Percentiles rank a stretch among this genome's conserved stretches.
Evolutionary conservation across 2,113 vertebrate species (phyloP).

Genomic region (Chiloscyllium plagiosum): DNA sequence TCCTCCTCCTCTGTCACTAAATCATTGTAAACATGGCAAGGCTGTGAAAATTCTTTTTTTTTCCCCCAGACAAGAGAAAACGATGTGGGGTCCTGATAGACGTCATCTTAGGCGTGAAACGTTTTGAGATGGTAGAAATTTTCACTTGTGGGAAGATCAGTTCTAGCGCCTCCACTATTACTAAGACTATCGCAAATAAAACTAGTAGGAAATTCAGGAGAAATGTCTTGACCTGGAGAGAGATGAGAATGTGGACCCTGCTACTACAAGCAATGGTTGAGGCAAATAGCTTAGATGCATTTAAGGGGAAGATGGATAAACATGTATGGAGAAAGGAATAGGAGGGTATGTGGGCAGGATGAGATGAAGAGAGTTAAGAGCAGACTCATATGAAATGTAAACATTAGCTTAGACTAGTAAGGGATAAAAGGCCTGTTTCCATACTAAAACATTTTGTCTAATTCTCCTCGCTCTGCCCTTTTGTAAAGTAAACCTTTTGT

Average conservation of each 20-base stretch:
- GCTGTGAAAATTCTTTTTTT: background rate
- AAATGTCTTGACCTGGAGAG: background rate
- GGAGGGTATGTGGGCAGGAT: background rate
- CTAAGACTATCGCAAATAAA: background rate
- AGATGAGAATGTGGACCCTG: background rate
- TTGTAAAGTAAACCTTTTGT: background rate
- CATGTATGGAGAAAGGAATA: background rate
- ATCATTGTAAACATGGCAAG: background rate
- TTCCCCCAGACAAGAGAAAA: background rate
- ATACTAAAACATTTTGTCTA: background rate
- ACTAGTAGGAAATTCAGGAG: background rate
- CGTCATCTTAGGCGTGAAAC: background rate
- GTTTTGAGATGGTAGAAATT: background rate
- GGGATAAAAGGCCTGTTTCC: background rate
- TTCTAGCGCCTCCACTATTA: background rate
- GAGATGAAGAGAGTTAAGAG: background rate
- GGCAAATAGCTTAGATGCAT: background rate
- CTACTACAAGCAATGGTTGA: background rate
- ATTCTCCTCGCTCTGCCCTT: too few species aligned
- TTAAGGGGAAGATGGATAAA: background rate
- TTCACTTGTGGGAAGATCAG: background rate
- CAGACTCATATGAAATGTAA: background rate
- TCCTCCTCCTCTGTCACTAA: background rate
- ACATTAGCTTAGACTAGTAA: background rate
- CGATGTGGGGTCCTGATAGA: background rate